Evolutionary conservation across 2,797 vertebrate genomes (phyloP), one percentile per base, ranked within the genome.

Genomic region (Antrozous pallidus): DNA sequence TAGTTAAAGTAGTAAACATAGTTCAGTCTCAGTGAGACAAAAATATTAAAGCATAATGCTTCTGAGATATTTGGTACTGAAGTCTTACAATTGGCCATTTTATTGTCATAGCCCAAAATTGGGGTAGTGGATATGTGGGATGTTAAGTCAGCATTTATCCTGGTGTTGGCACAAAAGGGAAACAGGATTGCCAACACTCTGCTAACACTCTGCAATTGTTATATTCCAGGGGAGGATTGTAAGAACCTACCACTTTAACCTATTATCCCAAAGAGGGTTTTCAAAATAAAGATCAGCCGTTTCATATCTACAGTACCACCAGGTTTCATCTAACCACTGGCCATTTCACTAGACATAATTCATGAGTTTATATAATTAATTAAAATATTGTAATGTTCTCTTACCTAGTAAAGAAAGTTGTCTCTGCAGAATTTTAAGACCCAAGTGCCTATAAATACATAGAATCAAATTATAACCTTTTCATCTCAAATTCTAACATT

Each of bases 231-330:
- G 71, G 75, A 92, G 51, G 17, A 87, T 26, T 77, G 18, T 56
- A 28, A 56, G 70, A 90, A 70, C 40, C 31, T 79, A 90, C 26
- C 61, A 94, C 81, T 95, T 96, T 42, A 92, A 65, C 31, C 58
- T 95, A 91, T 88, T 90, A 84, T 22, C 63, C 94, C 70, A 84
- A 96, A 90, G 91, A 56, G 94, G 16, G 13, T 93, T 95, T 96
- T 91, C 71, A 96, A 70, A 78, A 45, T 94, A 91, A 91, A 24
- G 94, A 74, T 17, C 47, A 77, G 79, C 69, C 38, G 26, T 96
- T 96, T 28, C 10, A 36, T 88, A 96, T 93, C 74, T 87, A 26
- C 1, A 22, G 18, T 40, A 31, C 42, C 49, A 67, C 4, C 0
- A 42, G 14, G 10, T 10, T 67, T 61, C 93, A 51, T 85, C 85